Conservation (phyloP, 2,888 invertebrate species). For the Biston stratarius region DNA sequence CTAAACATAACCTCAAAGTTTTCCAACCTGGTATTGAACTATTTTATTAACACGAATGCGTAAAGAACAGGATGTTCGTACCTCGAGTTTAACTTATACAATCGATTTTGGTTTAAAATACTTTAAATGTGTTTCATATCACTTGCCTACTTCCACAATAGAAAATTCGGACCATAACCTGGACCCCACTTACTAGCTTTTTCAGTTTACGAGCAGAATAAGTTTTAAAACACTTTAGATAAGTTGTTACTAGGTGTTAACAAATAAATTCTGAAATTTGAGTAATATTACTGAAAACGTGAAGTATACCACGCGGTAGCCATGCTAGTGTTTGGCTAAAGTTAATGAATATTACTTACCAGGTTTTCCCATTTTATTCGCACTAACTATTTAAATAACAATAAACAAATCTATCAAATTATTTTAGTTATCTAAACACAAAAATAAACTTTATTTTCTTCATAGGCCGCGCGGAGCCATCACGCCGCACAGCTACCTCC, state of each 20-base stretch:
- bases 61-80: too few relatives aligned
- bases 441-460: slow-evolving; percentile 68
- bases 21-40: neutral
- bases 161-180: neutral
- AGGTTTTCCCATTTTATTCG: slow-evolving; percentile 73
- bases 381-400: slow-evolving; percentile 43
- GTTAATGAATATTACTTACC: slow-evolving; percentile 60
- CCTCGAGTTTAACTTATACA: too few relatives aligned
- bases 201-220: neutral
- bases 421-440: slow-evolving; percentile 66
- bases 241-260: neutral
- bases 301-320: slow-evolving; percentile 56
- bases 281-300: slow-evolving; percentile 34
- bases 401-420: slow-evolving; percentile 40
- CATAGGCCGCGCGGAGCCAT: slow-evolving; percentile 67
- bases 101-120: too few relatives aligned
- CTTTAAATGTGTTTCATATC: neutral
- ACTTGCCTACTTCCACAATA: too few relatives aligned
- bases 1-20: slow-evolving; percentile 45
- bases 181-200: neutral
- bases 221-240: neutral
- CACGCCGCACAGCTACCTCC: slow-evolving; percentile 65
- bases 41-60: neutral
- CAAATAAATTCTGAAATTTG: neutral
- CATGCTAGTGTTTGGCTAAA: slow-evolving; percentile 32